phyloP scores from a whole-genome alignment of 2,888 invertebrate genomes.

The Rhagonycha lutea region DNA sequence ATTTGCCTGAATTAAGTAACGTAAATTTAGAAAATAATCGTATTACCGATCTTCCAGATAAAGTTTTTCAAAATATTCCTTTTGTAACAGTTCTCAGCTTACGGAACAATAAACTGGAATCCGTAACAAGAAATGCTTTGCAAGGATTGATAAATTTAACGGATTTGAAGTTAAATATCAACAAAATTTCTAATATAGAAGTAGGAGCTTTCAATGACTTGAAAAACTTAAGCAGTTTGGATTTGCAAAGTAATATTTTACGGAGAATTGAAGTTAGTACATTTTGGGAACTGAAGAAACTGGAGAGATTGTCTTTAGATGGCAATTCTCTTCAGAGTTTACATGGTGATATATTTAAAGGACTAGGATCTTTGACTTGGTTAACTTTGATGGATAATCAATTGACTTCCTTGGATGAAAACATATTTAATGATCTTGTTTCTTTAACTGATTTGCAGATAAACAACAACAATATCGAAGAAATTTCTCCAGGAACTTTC shows the following conservation, averaged over 20 bases:
- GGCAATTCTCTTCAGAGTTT: background rate
- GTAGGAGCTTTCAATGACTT: background rate
- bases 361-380: background rate
- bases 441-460: background rate
- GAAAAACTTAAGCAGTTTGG: background rate
- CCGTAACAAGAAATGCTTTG: background rate
- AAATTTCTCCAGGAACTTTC: background rate
- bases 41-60: background rate
- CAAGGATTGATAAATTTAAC: background rate
- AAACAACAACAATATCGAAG: slow-evolving; percentile 7
- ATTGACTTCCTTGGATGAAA: background rate
- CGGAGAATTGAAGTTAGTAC: background rate
- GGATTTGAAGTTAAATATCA: slow-evolving; percentile 1
- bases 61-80: background rate
- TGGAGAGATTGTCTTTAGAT: background rate
- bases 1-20: background rate
- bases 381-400: background rate
- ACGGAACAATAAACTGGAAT: background rate
- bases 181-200: background rate
- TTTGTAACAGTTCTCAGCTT: background rate
- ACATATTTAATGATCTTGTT: background rate
- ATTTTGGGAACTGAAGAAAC: background rate
- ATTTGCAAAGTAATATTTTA: slow-evolving; percentile 1
- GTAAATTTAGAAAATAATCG: background rate
- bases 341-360: background rate